Evolutionary conservation across 2,113 vertebrate species (phyloP), one percentile per base, ranked within the genome.

Genomic region (Osmerus mordax): DNA sequence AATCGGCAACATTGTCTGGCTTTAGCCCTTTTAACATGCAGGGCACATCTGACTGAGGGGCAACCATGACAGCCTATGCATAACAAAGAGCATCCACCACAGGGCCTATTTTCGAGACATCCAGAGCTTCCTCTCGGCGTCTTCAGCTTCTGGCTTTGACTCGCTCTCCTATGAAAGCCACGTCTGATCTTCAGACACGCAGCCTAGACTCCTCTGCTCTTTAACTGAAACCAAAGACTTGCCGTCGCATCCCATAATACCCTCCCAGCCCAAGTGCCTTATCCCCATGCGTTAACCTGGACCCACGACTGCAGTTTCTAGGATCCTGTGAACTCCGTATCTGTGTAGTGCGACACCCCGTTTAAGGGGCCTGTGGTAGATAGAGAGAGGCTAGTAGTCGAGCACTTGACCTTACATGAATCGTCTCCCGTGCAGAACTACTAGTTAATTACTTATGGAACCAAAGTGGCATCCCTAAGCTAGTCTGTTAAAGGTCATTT

Each of bases 341-440:
- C 83, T 83, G 81, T 85, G 80, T 88, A 85, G 83, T 86, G 85
- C 71, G 79, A 29, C 78, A 78, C 82, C 82, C 52, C 7, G 76
- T 70, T 84, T 82, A 61, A 73, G 67, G 77, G 76, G 82, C 76
- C 78, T 74, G 71, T 32, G 29, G 29, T 32, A 32, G 81, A 83
- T 73, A 55, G 84, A 81, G 76, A 78, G 89, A 88, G 81, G 83
- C 77, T 85, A 87, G 69, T 81, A 67, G 79, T 73, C 55, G 62
- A 88, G 82, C 82, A 84, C 86, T 89, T 89, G 87, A 89, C 86
- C 87, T 90, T 89, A 86, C 84, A 79, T 89, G 88, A 91, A 89
- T 89, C 86, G 80, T 89, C 83, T 88, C 61, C 81, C 77, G 82
- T 88, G 83, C 87, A 89, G 87, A 87, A 87, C 85, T 83, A 89